These are phyloP conservation scores for Anoura caudifer DNA, from an alignment of 2,113 vertebrate genomes.

Conservation along the genomic window DNA sequence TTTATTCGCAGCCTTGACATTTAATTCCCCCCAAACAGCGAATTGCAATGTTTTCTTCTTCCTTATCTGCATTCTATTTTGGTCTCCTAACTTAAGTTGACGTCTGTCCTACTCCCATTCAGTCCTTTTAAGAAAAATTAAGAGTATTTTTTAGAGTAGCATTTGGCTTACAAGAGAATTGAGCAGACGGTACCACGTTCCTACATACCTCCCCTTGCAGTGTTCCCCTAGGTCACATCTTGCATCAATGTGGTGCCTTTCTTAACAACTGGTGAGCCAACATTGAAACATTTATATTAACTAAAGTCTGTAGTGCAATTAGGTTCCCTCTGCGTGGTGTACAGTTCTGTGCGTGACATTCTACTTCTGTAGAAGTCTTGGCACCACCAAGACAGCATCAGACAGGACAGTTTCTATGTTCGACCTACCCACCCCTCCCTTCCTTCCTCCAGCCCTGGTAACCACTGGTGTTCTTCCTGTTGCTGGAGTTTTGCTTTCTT, in stretches of 20 bases:
- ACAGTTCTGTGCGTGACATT: no score
- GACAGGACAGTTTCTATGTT: neutral
- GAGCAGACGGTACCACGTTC: neutral
- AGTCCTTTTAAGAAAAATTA: neutral
- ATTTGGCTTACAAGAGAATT: neutral
- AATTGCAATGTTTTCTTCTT: constrained; percentile 15
- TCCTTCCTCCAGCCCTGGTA: neutral
- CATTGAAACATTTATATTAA: neutral
- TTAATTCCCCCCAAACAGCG: constrained; percentile 19
- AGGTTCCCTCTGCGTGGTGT: neutral
- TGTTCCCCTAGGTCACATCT: neutral
- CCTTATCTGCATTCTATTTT: neutral
- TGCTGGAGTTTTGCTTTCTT: neutral
- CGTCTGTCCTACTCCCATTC: neutral
- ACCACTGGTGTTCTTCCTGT: neutral
- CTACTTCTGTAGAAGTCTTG: no score
- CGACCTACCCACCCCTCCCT: neutral
- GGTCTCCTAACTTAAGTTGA: neutral
- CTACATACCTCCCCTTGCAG: rapidly evolving
- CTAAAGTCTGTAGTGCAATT: neutral
- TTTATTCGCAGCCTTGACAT: neutral
- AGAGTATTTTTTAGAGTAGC: neutral
- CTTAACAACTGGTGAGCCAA: neutral
- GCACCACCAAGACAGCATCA: rapidly evolving
- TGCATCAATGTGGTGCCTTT: neutral